Evolutionary conservation across 2,113 vertebrate genomes (phyloP), one percentile per base, ranked within the genome.

Genomic region (Amphilophus citrinellus): DNA sequence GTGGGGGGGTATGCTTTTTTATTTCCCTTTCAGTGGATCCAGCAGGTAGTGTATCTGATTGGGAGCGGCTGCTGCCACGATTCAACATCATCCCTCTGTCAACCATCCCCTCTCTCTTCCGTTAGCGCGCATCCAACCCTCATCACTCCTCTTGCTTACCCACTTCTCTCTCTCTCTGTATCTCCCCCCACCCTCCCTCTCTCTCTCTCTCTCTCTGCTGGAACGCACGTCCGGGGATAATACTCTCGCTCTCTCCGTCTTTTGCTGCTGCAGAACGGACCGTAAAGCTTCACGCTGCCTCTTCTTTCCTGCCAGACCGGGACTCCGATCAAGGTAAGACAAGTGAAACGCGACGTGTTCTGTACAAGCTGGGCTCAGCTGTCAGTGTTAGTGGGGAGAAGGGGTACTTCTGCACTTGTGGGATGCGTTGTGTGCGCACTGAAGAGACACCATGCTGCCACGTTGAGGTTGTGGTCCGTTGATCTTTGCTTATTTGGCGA

Each of bases 221-320:
- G 92, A 93, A 87, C 92, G 71, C 88, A 86, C 92, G 83, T 90
- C 88, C 84, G 88, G 63, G 92, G 90, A 93, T 93, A 87, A 81
- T 82, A 89, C 71, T 82, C 90, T 84, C 61, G 39, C 84, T 85
- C 42, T 83, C 68, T 80, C 83, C 85, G 79, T 47, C 78, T 71
- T 84, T 82, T 68, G 80, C 87, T 78, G 92, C 90, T 80, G 90
- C 92, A 83, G 87, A 91, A 71, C 90, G 89, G 87, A 93, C 87
- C 88, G 82, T 88, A 88, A 82, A 80, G 84, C 89, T 76, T 59
- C 88, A 59, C 17, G 58, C 75, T 62, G 58, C 82, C 63, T 80
- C 79, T 56, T 79, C 84, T 65, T 44, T 22, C 32, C 53, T 24
- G 50, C 61, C 82, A 32, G 58, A 88, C 42, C 47, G 35, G 62